Conservation (phyloP, 1,140 invertebrate genomes). For the Papilio xuthus region DNA sequence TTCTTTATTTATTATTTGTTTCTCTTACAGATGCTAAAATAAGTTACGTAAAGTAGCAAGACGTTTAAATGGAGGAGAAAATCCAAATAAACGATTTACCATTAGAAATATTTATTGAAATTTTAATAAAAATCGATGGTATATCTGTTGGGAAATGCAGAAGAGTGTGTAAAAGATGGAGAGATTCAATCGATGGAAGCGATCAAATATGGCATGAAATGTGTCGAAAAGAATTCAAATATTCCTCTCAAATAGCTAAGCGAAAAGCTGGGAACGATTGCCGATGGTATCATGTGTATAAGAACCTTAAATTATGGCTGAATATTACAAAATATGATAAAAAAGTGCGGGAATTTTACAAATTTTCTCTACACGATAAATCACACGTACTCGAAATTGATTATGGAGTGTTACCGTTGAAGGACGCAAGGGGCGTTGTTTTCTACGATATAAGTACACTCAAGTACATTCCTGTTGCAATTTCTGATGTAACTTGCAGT, state of each 20-base stretch:
- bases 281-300: conserved; percentile 69
- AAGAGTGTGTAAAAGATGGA: conserved; percentile 68
- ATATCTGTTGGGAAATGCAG: conserved; percentile 60
- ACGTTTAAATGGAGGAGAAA: conserved; percentile 22
- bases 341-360: conserved; percentile 64
- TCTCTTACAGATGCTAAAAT: neutral
- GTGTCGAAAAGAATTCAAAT: conserved; percentile 62
- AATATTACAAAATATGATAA: conserved; percentile 53
- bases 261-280: conserved; percentile 61
- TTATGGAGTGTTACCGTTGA: conserved; percentile 64
- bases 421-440: conserved; percentile 60
- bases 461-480: conserved; percentile 65
- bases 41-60: neutral
- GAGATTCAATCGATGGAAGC: conserved; percentile 58
- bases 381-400: conserved; percentile 60
- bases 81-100: conserved; percentile 56
- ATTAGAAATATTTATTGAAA: conserved; percentile 67
- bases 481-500: conserved; percentile 62
- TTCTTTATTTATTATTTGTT: neutral
- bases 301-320: conserved; percentile 63
- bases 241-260: conserved; percentile 66
- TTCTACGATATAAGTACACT: conserved; percentile 64
- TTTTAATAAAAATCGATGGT: conserved; percentile 66
- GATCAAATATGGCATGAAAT: conserved; percentile 65
- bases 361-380: conserved; percentile 63